Evolutionary conservation across 2,797 vertebrate species (phyloP).

Genomic region (Chromobotia macracanthus): DNA sequence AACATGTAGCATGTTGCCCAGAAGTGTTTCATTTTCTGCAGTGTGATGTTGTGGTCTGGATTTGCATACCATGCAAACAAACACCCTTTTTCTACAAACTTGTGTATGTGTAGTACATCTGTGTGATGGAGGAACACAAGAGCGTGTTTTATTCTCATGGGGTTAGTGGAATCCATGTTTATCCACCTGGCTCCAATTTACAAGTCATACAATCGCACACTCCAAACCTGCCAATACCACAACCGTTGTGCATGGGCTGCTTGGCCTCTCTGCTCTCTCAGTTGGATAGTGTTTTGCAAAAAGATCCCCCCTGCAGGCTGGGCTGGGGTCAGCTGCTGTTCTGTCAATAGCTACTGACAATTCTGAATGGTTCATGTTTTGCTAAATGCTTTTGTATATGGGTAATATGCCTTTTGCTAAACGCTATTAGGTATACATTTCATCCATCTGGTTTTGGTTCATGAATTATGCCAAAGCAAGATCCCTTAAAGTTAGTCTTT

Average conservation of each 20-base stretch:
- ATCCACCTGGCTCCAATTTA: slow-evolving; percentile 52
- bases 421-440: background rate
- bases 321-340: slow-evolving; percentile 49
- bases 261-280: slow-evolving; percentile 52
- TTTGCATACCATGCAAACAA: slow-evolving; percentile 36
- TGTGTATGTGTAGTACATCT: background rate
- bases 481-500: slow-evolving; percentile 22
- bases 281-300: slow-evolving; percentile 57
- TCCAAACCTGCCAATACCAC: slow-evolving; percentile 31
- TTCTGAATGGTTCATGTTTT: slow-evolving; percentile 30
- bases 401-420: too few relatives aligned
- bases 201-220: slow-evolving; percentile 40
- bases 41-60: slow-evolving; percentile 26
- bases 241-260: slow-evolving; percentile 37
- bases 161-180: slow-evolving; percentile 51
- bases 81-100: slow-evolving; percentile 1
- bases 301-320: slow-evolving; percentile 35
- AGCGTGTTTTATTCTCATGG: slow-evolving; percentile 27
- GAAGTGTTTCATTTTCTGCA: slow-evolving; percentile 48
- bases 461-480: background rate
- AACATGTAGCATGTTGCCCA: background rate
- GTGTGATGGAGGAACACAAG: background rate
- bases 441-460: background rate
- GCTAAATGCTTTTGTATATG: background rate
- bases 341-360: slow-evolving; percentile 38